Base-by-base conservation (phyloP, 1,140 invertebrate genomes). In the Drosophila watanabei region DNA sequence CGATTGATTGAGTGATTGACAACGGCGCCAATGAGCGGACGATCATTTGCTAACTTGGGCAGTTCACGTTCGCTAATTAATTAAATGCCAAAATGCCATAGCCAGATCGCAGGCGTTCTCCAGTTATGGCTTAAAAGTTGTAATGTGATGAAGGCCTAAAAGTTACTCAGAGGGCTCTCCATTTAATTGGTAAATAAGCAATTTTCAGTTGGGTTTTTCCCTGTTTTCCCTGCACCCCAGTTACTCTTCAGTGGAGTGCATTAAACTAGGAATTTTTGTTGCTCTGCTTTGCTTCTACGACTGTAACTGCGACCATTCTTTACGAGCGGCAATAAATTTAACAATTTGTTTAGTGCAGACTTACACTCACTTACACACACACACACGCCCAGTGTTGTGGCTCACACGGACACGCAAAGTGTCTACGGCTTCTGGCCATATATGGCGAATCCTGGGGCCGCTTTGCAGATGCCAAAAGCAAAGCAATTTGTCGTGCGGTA, bases 1-100 rank as follows among this genome's bases (percentile, higher is more conserved):
- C 78, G 81, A 85, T 89, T 90, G 86, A 91, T 82, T 86, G 82
- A 90, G 75, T 90, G 86, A 90, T 90, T 90, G 86, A 90, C 86
- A 90, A 91, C 82, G 86, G 85, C 85, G 85, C 85, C 85, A 89
- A 90, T 86, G 79, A 90, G 71, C 54, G 62, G 48, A 65, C 80
- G 41, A 73, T 73, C 66, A 65, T 64, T 66, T 61, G 59, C 49
- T 75, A 51, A 65, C 56, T 33, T 76, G 49, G 57, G 56, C 58
- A 75, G 75, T 88, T 88, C 71, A 80, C 63, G 84, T 89, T 84
- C 77, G 76, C 85, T 82, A 84, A 88, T 88, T 88, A 88, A 89
- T 89, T 81, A 81, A 87, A 86, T 70, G 79, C 66, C 69, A 59
- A 86, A 81, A 82, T 88, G 81, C 81, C 84, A 76, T 80, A 77